Conservation (phyloP, 2,113 vertebrate genomes). For the Sturnus vulgaris region DNA sequence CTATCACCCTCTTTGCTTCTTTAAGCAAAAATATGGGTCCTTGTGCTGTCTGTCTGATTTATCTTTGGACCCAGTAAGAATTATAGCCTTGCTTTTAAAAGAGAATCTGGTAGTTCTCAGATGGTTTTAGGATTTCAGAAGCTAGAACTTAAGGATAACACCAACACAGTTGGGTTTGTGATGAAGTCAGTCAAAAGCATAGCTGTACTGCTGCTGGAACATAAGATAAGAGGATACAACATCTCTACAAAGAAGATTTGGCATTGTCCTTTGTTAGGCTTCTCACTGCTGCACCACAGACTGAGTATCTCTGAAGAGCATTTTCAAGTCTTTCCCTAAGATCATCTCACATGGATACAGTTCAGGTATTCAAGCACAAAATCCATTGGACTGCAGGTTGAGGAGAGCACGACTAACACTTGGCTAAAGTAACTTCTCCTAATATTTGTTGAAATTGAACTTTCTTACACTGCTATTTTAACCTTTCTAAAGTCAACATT, state of each 20-base stretch:
- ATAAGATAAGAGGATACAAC: not conserved
- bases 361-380: not conserved
- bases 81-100: not conserved
- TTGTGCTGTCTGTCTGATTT: not conserved
- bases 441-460: not conserved
- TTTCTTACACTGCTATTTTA: not conserved
- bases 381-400: not conserved
- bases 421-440: not conserved
- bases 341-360: not conserved
- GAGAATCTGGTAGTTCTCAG: not conserved
- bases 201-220: not conserved
- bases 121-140: not conserved
- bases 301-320: not conserved
- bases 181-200: not conserved
- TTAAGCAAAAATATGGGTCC: not conserved
- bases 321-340: not conserved
- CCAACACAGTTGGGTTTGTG: not conserved
- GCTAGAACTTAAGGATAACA: not conserved
- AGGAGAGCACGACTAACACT: fast-evolving
- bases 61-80: not conserved
- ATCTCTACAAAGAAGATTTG: not conserved
- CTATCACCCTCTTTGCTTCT: not conserved
- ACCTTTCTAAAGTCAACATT: not conserved
- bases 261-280: not conserved
- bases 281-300: not conserved